Percentiles rank a stretch among this genome's conserved stretches.
These are phyloP conservation scores for Cherax quadricarinatus DNA, from an alignment of 1,140 invertebrate genomes.

Conservation along the genomic window DNA sequence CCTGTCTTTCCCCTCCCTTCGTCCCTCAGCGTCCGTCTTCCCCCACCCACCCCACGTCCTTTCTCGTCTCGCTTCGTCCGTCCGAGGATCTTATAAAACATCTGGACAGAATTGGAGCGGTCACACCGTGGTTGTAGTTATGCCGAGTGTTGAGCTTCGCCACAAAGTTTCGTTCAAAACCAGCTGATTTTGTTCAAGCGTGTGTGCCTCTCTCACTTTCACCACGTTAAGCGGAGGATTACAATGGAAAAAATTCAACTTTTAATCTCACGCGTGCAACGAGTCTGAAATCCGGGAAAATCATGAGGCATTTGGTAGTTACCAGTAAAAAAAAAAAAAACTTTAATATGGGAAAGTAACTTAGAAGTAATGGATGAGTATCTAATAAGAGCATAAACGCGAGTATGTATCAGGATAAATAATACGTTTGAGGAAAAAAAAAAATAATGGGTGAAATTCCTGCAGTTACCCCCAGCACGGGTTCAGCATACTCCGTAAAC, in stretches of 20 bases:
- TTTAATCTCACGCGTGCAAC: neutral
- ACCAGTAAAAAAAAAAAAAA: too few relatives aligned
- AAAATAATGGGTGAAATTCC: neutral
- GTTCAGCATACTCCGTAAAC: neutral
- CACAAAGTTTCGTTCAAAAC: neutral
- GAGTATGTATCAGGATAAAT: too few relatives aligned
- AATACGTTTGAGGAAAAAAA: neutral
- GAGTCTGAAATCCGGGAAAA: neutral
- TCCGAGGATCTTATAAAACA: neutral
- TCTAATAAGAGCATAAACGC: too few relatives aligned
- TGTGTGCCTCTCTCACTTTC: neutral
- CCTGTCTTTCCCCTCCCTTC: too few relatives aligned
- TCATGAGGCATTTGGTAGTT: too few relatives aligned
- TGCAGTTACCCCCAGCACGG: conserved; percentile 26
- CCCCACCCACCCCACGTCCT: too few relatives aligned
- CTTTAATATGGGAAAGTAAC: too few relatives aligned
- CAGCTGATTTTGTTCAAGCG: neutral
- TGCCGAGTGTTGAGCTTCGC: neutral
- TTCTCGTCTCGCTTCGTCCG: neutral
- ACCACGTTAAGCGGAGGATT: neutral
- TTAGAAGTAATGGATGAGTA: too few relatives aligned
- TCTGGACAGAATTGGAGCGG: neutral
- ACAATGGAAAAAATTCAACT: neutral
- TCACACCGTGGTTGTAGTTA: neutral
- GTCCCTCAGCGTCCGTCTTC: too few relatives aligned